Evolutionary conservation across 2,888 invertebrate species (phyloP), one percentile per base, ranked within the genome.

Genomic region (Melanostoma scalare): DNA sequence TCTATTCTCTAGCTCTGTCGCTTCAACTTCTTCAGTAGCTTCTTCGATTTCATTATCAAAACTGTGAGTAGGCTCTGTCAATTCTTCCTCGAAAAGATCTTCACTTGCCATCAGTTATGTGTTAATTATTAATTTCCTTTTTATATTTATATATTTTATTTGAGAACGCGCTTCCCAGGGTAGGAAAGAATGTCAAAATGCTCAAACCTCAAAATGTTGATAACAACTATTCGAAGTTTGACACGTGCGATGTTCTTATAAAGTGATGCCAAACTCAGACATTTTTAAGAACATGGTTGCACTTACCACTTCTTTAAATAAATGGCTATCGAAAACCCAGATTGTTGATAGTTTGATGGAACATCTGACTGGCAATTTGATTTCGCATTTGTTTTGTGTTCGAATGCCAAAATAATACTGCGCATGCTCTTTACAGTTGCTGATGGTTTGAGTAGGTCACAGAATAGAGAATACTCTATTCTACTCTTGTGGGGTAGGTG

Each of bases 61-160:
- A 3, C 87, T 86, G 2, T 86, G 61, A 20, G 85, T 80, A 38
- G 85, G 68, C 42, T 89, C 90, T 0, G 88, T 87, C 30, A 87
- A 87, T 35, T 88, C 89, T 46, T 87, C 87, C 20, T 84, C 86
- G 84, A 90, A 90, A 4, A 90, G 50, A 60, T 90, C 88, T 50
- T 90, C 90, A 67, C 89, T 90, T 6, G 89, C 88, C 90, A 90
- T 90, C 71, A 35, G 3, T 8, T 3, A 6, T 30, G 10, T 6
- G 3, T 38, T 53, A 10, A 35, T 36, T 10, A 2, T 9, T 44
- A 44, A 2, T 42, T 55, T 46, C n/a, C 33, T 56, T 6, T 65
- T 76, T 60, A 5, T 58, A 65, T 31, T 40, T 6, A 6, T n/a
- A 10, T 42, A 10, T 30, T 38, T n/a, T 38, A 30, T 20, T 38